Evolutionary conservation across 2,113 vertebrate species (phyloP).

Genomic region (Edolisoma coerulescens): DNA sequence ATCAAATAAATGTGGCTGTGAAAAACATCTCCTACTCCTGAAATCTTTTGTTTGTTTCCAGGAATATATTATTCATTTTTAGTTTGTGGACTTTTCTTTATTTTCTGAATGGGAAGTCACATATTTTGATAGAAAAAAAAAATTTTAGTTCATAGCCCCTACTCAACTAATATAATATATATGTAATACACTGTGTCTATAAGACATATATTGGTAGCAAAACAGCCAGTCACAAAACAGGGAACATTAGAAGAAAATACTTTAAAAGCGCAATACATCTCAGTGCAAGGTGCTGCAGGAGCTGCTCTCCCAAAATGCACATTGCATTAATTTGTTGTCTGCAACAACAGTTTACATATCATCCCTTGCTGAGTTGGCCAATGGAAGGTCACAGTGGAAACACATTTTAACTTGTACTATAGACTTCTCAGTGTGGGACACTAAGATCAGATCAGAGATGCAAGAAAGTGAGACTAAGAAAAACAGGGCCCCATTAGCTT

Average conservation of each 20-base stretch:
- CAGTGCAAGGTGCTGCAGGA: background rate
- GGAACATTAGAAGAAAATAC: background rate
- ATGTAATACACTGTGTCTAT: background rate
- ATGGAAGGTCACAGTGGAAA: background rate
- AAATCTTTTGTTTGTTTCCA: background rate
- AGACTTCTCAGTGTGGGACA: background rate
- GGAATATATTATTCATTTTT: background rate
- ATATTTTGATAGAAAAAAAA: background rate
- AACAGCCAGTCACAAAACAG: background rate
- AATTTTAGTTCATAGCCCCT: background rate
- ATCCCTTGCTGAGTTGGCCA: background rate
- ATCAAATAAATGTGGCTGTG: background rate
- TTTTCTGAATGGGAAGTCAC: background rate
- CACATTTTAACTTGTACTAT: background rate
- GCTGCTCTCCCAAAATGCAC: background rate
- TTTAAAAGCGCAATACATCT: background rate
- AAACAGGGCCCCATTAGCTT: background rate
- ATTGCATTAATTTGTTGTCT: background rate
- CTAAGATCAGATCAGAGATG: background rate
- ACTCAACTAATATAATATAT: background rate
- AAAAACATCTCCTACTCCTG: background rate
- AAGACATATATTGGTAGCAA: background rate
- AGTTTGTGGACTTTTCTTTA: background rate
- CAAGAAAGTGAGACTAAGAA: background rate
- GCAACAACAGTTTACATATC: background rate